Conservation (phyloP, 2,113 vertebrate genomes). For the Tragelaphus imberbis region DNA sequence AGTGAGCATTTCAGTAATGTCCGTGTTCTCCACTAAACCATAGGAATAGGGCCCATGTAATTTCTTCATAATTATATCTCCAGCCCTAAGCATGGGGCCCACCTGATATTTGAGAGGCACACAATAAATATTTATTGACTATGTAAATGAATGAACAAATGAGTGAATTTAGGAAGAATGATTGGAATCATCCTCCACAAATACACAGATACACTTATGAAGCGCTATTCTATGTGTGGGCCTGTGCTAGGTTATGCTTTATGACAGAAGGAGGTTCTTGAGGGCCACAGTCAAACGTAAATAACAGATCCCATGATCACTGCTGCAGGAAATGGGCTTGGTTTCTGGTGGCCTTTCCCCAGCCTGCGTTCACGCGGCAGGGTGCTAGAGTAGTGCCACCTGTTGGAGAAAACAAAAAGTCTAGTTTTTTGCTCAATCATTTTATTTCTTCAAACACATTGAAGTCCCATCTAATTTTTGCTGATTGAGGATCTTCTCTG, state of each 20-base stretch:
- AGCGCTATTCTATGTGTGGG: neutral
- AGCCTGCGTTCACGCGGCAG: neutral
- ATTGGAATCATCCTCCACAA: neutral
- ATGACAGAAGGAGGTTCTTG: neutral
- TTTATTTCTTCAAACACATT: neutral
- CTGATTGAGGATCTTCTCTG: neutral
- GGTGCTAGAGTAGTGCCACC: slow-evolving; percentile 11
- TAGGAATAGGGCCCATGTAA: neutral
- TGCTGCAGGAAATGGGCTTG: neutral
- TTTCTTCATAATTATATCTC: neutral
- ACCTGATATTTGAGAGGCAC: neutral
- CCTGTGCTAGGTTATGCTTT: neutral
- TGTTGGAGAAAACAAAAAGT: slow-evolving; percentile 38
- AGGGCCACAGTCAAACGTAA: neutral
- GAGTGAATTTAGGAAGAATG: neutral
- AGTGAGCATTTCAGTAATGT: neutral
- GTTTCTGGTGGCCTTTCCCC: neutral
- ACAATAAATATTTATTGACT: neutral
- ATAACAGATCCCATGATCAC: neutral
- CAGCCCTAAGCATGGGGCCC: neutral
- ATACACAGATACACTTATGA: neutral
- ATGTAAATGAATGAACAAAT: neutral
- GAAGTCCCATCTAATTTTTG: neutral
- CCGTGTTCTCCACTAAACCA: neutral
- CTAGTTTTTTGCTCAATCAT: neutral